Conservation (phyloP, 2,888 invertebrate species). For the Caenorhabditis sp. region DNA sequence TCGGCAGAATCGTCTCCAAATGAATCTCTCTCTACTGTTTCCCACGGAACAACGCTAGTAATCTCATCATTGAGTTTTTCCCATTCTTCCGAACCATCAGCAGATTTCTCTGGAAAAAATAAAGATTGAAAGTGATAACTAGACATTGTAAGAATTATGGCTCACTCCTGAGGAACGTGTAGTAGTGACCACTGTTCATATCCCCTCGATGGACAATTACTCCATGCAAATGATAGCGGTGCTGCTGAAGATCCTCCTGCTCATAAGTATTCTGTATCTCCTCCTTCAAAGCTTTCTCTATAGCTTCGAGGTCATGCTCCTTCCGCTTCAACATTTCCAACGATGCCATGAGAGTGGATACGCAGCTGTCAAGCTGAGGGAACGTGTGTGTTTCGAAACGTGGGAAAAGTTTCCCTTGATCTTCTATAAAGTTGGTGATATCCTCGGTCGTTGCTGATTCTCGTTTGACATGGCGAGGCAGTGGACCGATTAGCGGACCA, state of each 20-base stretch:
- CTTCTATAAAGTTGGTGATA: not conserved
- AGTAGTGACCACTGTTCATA: conserved; percentile 65
- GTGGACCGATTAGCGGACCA: no score
- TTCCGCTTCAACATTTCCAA: not conserved
- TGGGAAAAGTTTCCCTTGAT: conserved; percentile 13
- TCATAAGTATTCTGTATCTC: conserved; percentile 33
- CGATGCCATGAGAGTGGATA: not conserved
- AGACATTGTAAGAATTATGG: not conserved
- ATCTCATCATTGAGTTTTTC: conserved; percentile 45
- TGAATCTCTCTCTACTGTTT: conserved; percentile 19
- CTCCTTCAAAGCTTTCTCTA: not conserved
- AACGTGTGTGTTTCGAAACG: not conserved
- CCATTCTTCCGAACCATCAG: conserved; percentile 33
- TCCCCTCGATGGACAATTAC: conserved; percentile 66
- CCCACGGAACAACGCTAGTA: conserved; percentile 7
- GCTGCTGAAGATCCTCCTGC: conserved; percentile 25
- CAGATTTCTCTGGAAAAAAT: not conserved
- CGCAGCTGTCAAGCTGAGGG: not conserved
- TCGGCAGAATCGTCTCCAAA: conserved; percentile 19
- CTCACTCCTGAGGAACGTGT: conserved; percentile 50
- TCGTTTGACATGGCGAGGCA: no score
- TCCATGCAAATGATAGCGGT: conserved; percentile 53
- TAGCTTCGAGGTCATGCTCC: not conserved
- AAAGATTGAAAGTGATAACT: not conserved
- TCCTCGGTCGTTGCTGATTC: not conserved